Percentiles rank a stretch among this genome's conserved stretches.
phyloP scores from a whole-genome alignment of 2,888 invertebrate genomes.

The Automeris io region DNA sequence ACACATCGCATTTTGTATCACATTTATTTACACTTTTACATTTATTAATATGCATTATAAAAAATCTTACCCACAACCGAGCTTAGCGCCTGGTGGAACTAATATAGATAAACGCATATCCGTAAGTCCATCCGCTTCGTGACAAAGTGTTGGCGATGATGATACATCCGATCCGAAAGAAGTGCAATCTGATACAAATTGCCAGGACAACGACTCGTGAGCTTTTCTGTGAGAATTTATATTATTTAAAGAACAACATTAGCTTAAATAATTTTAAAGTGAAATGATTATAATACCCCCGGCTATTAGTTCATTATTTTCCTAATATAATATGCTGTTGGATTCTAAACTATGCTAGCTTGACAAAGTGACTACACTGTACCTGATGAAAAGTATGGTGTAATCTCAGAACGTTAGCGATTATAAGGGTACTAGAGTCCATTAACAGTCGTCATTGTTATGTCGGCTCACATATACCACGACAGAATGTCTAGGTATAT shows the following conservation, averaged over 20 bases:
- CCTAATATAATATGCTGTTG: too few species aligned
- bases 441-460: too few species aligned
- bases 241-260: not conserved
- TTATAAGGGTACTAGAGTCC: too few species aligned
- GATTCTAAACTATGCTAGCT: too few species aligned
- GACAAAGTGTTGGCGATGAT: conserved; percentile 63
- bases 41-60: not conserved
- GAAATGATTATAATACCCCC: too few species aligned
- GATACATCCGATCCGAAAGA: conserved; percentile 76
- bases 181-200: conserved; percentile 80
- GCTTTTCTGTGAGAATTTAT: conserved; percentile 72
- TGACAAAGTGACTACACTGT: too few species aligned
- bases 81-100: conserved; percentile 87
- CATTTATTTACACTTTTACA: not conserved
- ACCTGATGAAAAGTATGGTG: too few species aligned
- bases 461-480: too few species aligned
- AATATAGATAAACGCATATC: conserved; percentile 86
- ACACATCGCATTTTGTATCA: not conserved
- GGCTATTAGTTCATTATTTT: too few species aligned
- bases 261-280: too few species aligned
- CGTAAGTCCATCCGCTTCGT: conserved; percentile 71
- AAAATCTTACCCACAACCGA: conserved; percentile 86
- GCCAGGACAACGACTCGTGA: conserved; percentile 89
- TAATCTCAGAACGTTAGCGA: too few species aligned
- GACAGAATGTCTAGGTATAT: too few species aligned